Base-by-base conservation (phyloP, 2,797 vertebrate species). In the Siniperca undulata region DNA sequence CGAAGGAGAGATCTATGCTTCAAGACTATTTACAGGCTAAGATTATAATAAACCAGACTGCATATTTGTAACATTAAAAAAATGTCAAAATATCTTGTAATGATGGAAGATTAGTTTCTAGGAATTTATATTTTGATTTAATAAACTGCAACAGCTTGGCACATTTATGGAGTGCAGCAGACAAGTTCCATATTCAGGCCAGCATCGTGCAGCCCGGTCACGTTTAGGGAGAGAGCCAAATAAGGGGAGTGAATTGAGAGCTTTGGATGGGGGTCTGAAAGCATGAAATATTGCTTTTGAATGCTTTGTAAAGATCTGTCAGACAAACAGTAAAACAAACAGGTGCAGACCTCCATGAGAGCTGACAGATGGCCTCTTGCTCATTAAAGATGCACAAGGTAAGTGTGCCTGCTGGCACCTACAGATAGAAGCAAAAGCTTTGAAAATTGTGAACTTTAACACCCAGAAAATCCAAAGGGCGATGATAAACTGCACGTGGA, bases 171-270 rank as follows among this genome's bases (percentile, higher is more conserved):
- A 44, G 53, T 52, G 70, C 22, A 46, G 52, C 60, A 13, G 76
- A 86, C 19, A 1, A 42, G 60, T 44, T 66, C 3, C 12, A 7
- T 12, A 4, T 38, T 77, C 3, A 20, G n/a, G 84, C 80, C 87
- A 87, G 76, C 60, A 77, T 40, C 24, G 46, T 88, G 84, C 76
- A 80, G 84, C 78, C n/a, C 0, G 53, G 77, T 83, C 85, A 89
- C 44, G 67, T 84, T 86, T 50, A 42, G 59, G 22, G 24, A 7
- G 2, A 12, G 20, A 24, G 69, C 61, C 66, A 78, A 77, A 56
- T 0, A 46, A 6, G 22, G 48, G 55, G 73, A 42, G 70, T 14
- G 36, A 76, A 2, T 22, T 0, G n/a, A 78, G 68, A 78, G 64
- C 11, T 72, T 52, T 86, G 83, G 74, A 84, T 2, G 55, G 34